Conservation (phyloP, 1,140 invertebrate genomes). For the Brachionus rotundiformis region DNA sequence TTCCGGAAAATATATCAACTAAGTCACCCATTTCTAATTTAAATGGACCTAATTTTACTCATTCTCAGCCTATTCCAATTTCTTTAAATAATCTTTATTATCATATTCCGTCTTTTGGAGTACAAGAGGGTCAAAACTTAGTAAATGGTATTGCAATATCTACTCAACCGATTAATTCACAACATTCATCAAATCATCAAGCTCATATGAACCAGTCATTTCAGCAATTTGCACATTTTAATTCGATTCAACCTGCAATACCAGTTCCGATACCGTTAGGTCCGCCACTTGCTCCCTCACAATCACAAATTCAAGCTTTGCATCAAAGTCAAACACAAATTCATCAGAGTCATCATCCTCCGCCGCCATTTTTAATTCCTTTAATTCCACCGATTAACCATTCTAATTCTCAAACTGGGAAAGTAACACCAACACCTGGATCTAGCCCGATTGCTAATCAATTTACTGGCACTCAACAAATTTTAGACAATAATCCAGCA, state of each 20-base stretch:
- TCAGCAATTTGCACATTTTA: background rate
- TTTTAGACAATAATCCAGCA: background rate
- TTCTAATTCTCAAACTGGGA: background rate
- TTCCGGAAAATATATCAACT: background rate
- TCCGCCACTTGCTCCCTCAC: background rate
- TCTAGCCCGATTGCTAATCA: slow-evolving; percentile 20
- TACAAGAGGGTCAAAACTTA: slow-evolving; percentile 24
- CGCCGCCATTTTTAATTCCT: slow-evolving; percentile 6
- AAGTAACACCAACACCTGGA: slow-evolving; percentile 36
- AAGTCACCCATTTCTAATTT: background rate
- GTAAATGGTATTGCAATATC: background rate
- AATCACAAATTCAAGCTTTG: slow-evolving; percentile 5
- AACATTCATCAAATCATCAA: slow-evolving; percentile 6
- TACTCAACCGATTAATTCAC: background rate
- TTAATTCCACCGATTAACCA: slow-evolving; percentile 1
- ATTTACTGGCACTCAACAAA: background rate
- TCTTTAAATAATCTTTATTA: slow-evolving; percentile 16
- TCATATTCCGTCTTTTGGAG: background rate
- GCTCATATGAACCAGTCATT: background rate
- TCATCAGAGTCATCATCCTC: background rate
- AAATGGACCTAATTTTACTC: background rate
- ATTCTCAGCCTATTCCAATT: background rate
- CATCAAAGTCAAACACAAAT: slow-evolving; percentile 3
- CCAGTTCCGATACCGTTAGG: background rate
- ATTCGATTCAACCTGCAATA: slow-evolving; percentile 30